Evolutionary conservation across 2,113 vertebrate genomes (phyloP).

Genomic region (Pampusana beccarii): DNA sequence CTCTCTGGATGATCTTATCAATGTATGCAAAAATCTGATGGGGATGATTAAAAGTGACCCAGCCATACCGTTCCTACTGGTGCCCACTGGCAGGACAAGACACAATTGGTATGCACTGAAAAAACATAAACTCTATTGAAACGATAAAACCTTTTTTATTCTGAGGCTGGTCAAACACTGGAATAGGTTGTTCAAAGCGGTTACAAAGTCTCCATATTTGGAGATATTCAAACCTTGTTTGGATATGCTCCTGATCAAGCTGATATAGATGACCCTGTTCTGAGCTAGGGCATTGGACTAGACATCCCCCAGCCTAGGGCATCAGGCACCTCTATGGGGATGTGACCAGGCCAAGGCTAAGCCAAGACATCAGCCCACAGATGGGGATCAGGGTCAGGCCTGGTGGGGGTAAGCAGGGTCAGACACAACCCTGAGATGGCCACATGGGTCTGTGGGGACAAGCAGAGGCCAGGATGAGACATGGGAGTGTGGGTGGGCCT

Average conservation of each 20-base stretch:
- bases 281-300: not conserved
- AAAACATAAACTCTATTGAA: not conserved
- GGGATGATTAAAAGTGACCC: not conserved
- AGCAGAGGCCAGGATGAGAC: no score
- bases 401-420: not conserved
- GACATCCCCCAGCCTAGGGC: not conserved
- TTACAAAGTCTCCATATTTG: not conserved
- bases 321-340: not conserved
- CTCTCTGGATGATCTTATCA: accelerated
- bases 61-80: not conserved
- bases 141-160: not conserved
- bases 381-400: not conserved
- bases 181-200: not conserved
- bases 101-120: not conserved
- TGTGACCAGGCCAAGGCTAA: not conserved
- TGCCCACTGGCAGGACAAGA: not conserved
- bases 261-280: not conserved
- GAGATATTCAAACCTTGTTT: not conserved
- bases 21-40: not conserved
- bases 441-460: no score
- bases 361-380: accelerated
- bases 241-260: not conserved
- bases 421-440: not conserved
- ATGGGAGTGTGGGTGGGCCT: no score
- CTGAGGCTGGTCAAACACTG: not conserved